Evolutionary conservation across 2,888 invertebrate species (phyloP).

Genomic region (Xylota segnis): DNA sequence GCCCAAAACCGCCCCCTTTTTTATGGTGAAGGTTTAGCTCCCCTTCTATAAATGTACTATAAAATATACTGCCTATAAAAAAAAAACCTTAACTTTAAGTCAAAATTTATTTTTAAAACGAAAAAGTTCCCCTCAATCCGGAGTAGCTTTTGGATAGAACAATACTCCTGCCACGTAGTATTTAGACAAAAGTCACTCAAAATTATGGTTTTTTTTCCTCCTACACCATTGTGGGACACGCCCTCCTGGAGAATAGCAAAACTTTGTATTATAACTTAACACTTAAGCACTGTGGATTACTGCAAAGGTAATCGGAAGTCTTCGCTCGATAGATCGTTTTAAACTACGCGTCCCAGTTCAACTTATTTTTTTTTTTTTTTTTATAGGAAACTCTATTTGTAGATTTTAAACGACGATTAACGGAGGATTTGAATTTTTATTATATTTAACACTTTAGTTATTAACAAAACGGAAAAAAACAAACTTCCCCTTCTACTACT

Average conservation of each 20-base stretch:
- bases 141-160: constrained; percentile 44
- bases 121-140: constrained; percentile 6
- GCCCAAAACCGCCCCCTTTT: constrained; percentile 38
- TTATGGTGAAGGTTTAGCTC: constrained; percentile 68
- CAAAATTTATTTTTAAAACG: constrained; percentile 21
- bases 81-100: constrained; percentile 33
- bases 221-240: constrained; percentile 43
- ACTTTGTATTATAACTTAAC: constrained; percentile 73
- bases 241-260: constrained; percentile 48
- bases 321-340: constrained; percentile 77
- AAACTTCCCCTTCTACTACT: constrained; percentile 12
- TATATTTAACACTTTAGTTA: constrained; percentile 70
- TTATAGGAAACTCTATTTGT: constrained; percentile 78
- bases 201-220: constrained; percentile 37
- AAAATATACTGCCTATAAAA: constrained; percentile 64
- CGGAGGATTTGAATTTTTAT: constrained; percentile 83
- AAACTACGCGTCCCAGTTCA: constrained; percentile 34
- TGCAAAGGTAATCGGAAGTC: constrained; percentile 77
- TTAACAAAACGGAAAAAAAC: constrained; percentile 57
- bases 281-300: constrained; percentile 79
- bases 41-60: constrained; percentile 53
- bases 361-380: constrained; percentile 78
- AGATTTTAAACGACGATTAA: constrained; percentile 81
- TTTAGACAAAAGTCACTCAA: constrained; percentile 48
- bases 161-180: constrained; percentile 77